Base-by-base conservation (phyloP, 2,797 vertebrate genomes). In the Lepilemur septentrionalis region DNA sequence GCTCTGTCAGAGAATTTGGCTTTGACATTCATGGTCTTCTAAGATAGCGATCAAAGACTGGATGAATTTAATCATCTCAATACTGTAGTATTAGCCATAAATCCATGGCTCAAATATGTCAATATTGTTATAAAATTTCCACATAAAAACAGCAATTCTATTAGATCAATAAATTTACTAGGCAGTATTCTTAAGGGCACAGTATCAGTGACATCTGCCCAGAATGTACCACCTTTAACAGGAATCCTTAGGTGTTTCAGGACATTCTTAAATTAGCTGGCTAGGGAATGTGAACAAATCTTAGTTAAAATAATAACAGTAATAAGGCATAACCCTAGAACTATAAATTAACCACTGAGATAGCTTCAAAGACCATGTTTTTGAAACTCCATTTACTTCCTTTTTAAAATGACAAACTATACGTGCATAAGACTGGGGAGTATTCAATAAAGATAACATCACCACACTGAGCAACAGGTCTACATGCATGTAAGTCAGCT, bases 1-100 rank as follows among this genome's bases (percentile, higher is more conserved):
- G 30, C 89, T 92, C 93, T 95, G 65, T 72, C 90, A 79, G 57
- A 94, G n/a, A 76, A 95, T 55, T 72, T 86, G 0, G 83, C 94
- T 94, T 80, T 38, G 48, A 46, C 10, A 12, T 35, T 94, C 72
- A 90, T 2, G 57, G 78, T 94, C 6, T 85, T 75, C 59, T 41
- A 75, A 93, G 79, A 76, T 9, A 43, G 0, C 0, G 32, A 69
- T 84, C 22, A 91, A 67, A 95, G 87, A 89, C 25, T 52, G 75
- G 65, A 52, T 35, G 46, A 86, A 72, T 72, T 93, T 59, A 96
- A 91, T 92, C 20, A 85, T 32, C 90, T 69, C 57, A 88, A 61
- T 95, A 43, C 35, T 96, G 38, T 91, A 76, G 11, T 38, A 96
- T 4, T 80, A 65, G 86, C 59, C 57, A 90, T 87, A 96, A 94